A percentile compares a stretch with the other conserved stretches of the same genome.
Conservation (phyloP, 2,888 invertebrate genomes). For the Aporophyla lueneburgensis region DNA sequence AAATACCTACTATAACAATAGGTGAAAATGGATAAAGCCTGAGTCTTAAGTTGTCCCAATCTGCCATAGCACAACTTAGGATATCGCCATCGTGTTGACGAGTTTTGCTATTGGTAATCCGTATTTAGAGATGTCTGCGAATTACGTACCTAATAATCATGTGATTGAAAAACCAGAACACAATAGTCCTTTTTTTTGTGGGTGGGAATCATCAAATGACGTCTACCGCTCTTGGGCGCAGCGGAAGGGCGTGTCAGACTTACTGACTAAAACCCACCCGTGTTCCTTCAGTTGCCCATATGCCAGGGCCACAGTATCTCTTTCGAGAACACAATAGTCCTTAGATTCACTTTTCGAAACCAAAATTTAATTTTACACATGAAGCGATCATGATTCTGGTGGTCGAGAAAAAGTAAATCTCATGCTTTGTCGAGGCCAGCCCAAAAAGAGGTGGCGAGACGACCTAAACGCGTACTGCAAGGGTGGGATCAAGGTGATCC, state of each 20-base stretch:
- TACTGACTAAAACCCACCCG: no score
- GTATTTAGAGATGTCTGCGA: neutral
- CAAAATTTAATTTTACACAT: neutral
- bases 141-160: neutral
- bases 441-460: no score
- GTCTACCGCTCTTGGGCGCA: no score
- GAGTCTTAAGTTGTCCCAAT: neutral
- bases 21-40: neutral
- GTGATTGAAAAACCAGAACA: neutral
- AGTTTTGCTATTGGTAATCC: neutral
- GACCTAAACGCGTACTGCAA: no score
- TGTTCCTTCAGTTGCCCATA: no score
- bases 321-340: neutral
- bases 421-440: no score
- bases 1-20: no score
- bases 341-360: neutral
- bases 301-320: no score
- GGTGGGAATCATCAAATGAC: no score
- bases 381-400: neutral
- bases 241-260: no score
- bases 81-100: neutral
- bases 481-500: no score
- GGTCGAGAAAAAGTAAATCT: neutral
- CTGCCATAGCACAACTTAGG: neutral
- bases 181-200: neutral